A percentile compares a stretch with the other conserved stretches of the same genome.
Evolutionary conservation across 2,113 vertebrate genomes (phyloP).

Genomic region (Damaliscus lunatus): DNA sequence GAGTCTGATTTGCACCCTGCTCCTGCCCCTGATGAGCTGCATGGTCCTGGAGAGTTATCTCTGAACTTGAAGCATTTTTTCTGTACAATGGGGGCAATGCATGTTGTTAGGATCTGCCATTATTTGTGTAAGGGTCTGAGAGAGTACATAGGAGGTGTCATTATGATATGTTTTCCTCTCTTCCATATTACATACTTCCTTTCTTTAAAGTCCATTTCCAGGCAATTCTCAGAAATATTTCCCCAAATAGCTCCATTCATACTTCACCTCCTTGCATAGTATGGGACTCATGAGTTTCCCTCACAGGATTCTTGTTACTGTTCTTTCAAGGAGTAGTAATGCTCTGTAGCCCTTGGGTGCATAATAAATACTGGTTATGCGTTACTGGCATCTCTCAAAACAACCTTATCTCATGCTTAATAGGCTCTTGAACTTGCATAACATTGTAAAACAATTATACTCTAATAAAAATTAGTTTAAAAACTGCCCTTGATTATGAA

Average conservation of each 20-base stretch:
- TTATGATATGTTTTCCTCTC: neutral
- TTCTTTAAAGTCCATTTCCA: neutral
- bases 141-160: neutral
- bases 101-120: neutral
- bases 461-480: neutral
- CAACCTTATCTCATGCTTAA: neutral
- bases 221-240: neutral
- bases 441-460: neutral
- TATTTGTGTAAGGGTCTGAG: neutral
- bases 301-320: neutral
- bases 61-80: neutral
- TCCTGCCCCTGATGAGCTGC: neutral
- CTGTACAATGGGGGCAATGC: neutral
- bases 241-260: neutral
- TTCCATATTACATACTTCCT: neutral
- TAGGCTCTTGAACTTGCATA: neutral
- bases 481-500: slow-evolving; percentile 10
- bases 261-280: neutral
- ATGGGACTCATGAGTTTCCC: neutral
- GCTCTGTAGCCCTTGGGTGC: neutral
- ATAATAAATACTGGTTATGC: neutral
- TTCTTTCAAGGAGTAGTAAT: neutral
- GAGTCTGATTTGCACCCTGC: neutral
- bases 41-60: no score
- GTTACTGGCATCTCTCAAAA: neutral